Evolutionary conservation across 2,113 vertebrate species (phyloP), one percentile per base, ranked within the genome.

Genomic region (Tragelaphus strepsiceros): DNA sequence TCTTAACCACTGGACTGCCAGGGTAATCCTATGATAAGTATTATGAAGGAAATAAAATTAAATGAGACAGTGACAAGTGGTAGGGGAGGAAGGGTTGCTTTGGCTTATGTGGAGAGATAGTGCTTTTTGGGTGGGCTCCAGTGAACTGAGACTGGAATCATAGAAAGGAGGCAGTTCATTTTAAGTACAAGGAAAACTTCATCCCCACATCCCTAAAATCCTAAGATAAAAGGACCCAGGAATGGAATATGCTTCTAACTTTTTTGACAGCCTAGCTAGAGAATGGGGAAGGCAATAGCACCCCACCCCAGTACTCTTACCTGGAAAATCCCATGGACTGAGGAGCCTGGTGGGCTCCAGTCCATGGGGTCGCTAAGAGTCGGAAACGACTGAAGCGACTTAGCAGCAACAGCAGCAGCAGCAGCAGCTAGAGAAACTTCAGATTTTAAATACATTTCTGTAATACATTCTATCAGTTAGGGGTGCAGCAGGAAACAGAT

Each of bases 391-490:
- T 43, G 43, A 43, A 43, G 43, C 6, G 6, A 43, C 43, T 43
- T 43, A 43, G 43, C 43, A 43, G 43, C 43, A 43, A n/a, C n/a
- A n/a, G 43, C 43, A 43, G 39, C 39, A 43, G 43, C 43, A 43
- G 43, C 43, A 43, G 43, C 43, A 64, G 59, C 30, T 64, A 67
- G 46, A 88, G 91, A 91, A 35, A 82, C 16, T 19, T 97, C 26
- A 35, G 22, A 77, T 96, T 92, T 96, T 95, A 94, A 94, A 94
- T 94, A 88, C 81, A 90, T 90, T 97, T 96, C 81, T 94, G 5
- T 93, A 84, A 90, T 94, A 15, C 71, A 87, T 62, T 97, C 59
- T 91, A 74, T 93, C 58, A 84, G 86, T 80, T 62, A 92, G 54
- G 22, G 85, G 28, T 53, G 62, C 53, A 54, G 92, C 35, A 96